A percentile compares a stretch with the other conserved stretches of the same genome.
These are phyloP conservation scores for Campylorhamphus procurvoides DNA, from an alignment of 2,113 vertebrate species.

Conservation along the genomic window DNA sequence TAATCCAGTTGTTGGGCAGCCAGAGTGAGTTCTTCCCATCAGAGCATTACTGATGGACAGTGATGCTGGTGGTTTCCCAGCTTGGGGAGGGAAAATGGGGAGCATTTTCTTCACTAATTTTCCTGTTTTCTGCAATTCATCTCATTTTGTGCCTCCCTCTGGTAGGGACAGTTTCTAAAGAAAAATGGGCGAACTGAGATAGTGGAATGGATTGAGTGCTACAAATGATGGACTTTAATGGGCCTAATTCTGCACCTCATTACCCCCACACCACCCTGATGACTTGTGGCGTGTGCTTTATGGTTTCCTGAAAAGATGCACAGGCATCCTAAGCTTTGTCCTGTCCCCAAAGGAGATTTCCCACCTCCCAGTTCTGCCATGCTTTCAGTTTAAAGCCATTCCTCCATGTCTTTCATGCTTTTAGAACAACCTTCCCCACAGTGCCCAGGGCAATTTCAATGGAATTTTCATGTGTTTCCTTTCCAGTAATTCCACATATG, in stretches of 20 bases:
- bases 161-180: neutral
- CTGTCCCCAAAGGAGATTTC: neutral
- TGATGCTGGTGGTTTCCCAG: neutral
- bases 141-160: neutral
- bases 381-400: neutral
- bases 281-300: neutral
- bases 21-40: neutral
- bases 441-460: neutral
- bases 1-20: neutral
- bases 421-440: neutral
- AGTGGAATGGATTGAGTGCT: neutral
- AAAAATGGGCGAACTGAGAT: neutral
- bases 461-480: neutral
- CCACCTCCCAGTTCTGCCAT: neutral
- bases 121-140: neutral
- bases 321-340: neutral
- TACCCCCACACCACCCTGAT: fast-evolving
- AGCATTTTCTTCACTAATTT: neutral
- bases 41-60: neutral
- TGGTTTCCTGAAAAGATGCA: neutral
- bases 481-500: neutral
- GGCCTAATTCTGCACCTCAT: neutral
- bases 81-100: neutral
- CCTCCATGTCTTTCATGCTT: neutral
- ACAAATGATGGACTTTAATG: neutral